phyloP scores from a whole-genome alignment of 2,797 vertebrate species.

The Acomys russatus region DNA sequence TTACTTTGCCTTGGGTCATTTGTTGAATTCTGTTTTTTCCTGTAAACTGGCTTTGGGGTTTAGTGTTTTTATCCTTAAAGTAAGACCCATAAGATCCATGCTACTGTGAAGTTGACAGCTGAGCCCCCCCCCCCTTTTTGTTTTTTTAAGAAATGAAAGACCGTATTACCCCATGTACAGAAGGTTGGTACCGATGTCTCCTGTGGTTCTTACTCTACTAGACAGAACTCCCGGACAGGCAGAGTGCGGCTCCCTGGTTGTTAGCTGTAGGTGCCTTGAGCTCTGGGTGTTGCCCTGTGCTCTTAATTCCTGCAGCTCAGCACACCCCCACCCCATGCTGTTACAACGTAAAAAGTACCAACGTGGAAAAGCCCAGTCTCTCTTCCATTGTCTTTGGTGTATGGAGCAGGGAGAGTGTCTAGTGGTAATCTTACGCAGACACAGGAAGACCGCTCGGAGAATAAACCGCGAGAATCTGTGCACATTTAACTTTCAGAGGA shows the following conservation, averaged over 20 bases:
- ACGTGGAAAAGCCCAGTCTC: neutral
- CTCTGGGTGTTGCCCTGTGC: neutral
- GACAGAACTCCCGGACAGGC: neutral
- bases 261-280: neutral
- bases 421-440: neutral
- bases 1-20: neutral
- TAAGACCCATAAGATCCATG: neutral
- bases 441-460: neutral
- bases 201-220: neutral
- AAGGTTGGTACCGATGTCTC: neutral
- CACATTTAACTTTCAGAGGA: neutral
- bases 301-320: neutral
- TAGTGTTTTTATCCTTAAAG: slow-evolving; percentile 7
- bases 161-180: neutral
- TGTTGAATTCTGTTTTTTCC: neutral
- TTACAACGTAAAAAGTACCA: neutral
- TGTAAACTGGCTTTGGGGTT: neutral
- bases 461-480: neutral
- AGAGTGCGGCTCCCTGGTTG: no score
- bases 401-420: neutral
- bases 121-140: neutral
- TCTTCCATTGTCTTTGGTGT: neutral
- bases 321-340: neutral
- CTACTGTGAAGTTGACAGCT: neutral
- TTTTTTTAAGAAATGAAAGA: neutral